Evolutionary conservation across 2,888 invertebrate genomes (phyloP).

Genomic region (Campaea margaritaria): DNA sequence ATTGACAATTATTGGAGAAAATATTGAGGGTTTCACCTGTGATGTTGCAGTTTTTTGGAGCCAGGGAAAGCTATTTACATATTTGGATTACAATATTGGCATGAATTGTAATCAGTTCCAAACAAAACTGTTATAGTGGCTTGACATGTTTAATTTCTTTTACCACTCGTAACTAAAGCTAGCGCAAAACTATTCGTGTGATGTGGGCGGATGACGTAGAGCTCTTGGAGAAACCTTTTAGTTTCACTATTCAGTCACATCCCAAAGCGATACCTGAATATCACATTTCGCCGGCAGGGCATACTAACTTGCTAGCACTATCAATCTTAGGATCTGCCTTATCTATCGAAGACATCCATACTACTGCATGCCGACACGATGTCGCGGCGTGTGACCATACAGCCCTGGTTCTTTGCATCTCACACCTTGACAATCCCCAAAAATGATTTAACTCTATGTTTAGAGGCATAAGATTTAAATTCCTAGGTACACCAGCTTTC

Average conservation of each 20-base stretch:
- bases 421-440: conserved; percentile 43
- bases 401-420: conserved; percentile 66
- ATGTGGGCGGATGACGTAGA: neutral
- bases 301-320: conserved; percentile 25
- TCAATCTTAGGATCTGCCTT: conserved; percentile 64
- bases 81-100: too few relatives aligned
- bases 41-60: conserved; percentile 3
- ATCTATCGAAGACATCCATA: conserved; percentile 74
- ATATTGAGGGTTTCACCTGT: conserved; percentile 15
- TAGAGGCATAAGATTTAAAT: conserved; percentile 7
- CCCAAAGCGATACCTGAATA: conserved; percentile 25
- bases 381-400: conserved; percentile 54
- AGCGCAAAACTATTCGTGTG: neutral
- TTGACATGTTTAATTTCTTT: too few relatives aligned
- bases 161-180: neutral
- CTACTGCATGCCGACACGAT: conserved; percentile 67
- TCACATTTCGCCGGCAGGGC: conserved; percentile 36
- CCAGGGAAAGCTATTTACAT: too few relatives aligned
- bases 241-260: conserved; percentile 9
- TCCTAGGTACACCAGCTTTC: conserved; percentile 11
- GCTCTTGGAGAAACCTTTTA: neutral
- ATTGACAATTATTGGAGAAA: conserved; percentile 21
- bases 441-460: conserved; percentile 20
- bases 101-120: too few relatives aligned
- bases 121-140: too few relatives aligned